Evolutionary conservation across 2,888 invertebrate genomes (phyloP), one percentile per base, ranked within the genome.

Genomic region (Dolichomitus sp.): DNA sequence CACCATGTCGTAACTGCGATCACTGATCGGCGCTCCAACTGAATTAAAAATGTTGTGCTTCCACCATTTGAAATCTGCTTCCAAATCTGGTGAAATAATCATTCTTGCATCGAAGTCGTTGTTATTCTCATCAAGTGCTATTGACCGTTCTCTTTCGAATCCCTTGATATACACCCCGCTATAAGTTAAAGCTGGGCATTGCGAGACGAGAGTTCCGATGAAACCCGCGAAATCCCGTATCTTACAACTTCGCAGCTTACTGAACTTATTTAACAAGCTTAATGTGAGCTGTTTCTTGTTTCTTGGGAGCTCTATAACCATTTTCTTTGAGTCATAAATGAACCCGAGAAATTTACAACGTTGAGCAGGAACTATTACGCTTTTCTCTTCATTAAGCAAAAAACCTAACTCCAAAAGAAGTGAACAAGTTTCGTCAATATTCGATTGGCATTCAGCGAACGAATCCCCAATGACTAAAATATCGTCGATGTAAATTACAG

Each of bases 401-500:
- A 59, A 73, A n/a, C 33, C 57, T 30, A 40, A 30, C 23, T 30
- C 42, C 40, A n/a, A 4, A 6, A 59, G 42, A 2, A 74, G 50
- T 9, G 63, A 17, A 3, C 19, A n/a, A 23, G 70, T 48, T 9
- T 61, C 45, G 23, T 54, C 30, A 7, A 48, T 19, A 54, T 77
- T 83, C 4, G 66, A 37, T 6, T 42, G 37, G 14, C 37, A 57
- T 6, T 17, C n/a, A 7, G 27, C 42, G 40, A 40, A 73, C 17
- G 70, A 70, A 14, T 42, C 30, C 9, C 42, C 72, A 4, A 79
- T 42, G 0, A 83, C 11, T 4, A 80, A 17, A 27, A 76, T 30
- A 37, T 84, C 79, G 12, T 84, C 84, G n/a, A 82, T 17, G 30
- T 82, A 80, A 27, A 82, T 59, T 4, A 75, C 75, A 6, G 73